Evolutionary conservation across 2,888 invertebrate species (phyloP).

Genomic region (Drosophila picticornis): DNA sequence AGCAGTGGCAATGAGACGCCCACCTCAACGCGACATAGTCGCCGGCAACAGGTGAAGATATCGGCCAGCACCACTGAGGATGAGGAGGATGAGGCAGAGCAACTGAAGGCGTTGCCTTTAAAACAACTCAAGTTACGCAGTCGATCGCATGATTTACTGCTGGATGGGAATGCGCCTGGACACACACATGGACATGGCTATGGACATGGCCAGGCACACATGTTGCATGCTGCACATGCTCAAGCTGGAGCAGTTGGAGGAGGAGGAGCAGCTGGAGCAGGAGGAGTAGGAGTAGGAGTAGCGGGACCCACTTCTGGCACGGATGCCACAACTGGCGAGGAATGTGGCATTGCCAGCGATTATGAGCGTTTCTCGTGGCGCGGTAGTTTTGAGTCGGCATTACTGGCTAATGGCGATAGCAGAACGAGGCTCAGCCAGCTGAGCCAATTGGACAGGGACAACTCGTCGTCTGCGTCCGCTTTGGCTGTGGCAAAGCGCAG

Average conservation of each 20-base stretch:
- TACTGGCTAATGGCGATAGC: conserved; percentile 93
- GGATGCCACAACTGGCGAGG: conserved; percentile 86
- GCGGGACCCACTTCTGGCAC: conserved; percentile 83
- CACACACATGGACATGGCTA: conserved; percentile 4
- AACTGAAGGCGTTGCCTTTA: conserved; percentile 60
- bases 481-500: conserved; percentile 90
- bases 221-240: conserved; percentile 29
- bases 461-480: conserved; percentile 88
- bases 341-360: conserved; percentile 91
- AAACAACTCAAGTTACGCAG: conserved; percentile 86
- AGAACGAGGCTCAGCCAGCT: conserved; percentile 90
- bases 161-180: conserved; percentile 86
- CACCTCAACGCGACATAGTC: conserved; percentile 87
- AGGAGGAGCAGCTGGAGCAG: not conserved
- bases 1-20: conserved; percentile 89
- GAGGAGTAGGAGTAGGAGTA: not conserved
- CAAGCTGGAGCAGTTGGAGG: conserved; percentile 6
- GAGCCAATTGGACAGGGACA: conserved; percentile 88
- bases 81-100: conserved; percentile 84
- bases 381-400: conserved; percentile 96
- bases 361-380: conserved; percentile 96
- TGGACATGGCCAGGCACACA: conserved; percentile 20
- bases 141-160: conserved; percentile 92
- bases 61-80: conserved; percentile 85
- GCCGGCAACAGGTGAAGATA: conserved; percentile 87